Evolutionary conservation across 2,797 vertebrate genomes (phyloP).

Genomic region (Mormyrops boulengeri): DNA sequence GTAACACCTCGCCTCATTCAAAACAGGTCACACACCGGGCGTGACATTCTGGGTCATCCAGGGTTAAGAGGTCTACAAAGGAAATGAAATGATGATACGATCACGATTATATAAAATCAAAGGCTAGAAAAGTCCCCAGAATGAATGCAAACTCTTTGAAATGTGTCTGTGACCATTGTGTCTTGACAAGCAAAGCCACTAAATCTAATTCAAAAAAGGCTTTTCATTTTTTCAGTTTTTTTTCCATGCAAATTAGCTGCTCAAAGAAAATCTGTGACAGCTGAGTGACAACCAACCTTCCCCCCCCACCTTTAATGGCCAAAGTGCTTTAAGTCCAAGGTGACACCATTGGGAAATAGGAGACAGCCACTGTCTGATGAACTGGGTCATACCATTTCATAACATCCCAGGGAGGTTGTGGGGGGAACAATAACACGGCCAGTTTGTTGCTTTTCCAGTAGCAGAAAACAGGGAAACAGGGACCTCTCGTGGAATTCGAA

Average conservation of each 20-base stretch:
- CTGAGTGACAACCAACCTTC: neutral
- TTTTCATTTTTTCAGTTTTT: neutral
- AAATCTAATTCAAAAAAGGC: neutral
- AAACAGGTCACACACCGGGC: neutral
- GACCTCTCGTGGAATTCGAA: neutral
- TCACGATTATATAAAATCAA: neutral
- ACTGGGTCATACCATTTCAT: neutral
- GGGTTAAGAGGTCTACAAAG: neutral
- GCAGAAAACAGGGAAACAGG: neutral
- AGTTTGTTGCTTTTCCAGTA: neutral
- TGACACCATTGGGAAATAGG: neutral
- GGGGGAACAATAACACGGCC: neutral
- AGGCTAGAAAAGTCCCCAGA: neutral
- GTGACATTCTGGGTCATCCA: neutral
- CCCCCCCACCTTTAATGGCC: neutral
- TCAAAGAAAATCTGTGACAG: neutral
- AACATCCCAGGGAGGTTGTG: neutral
- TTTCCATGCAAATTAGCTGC: neutral
- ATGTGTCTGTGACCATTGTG: neutral
- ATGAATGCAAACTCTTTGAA: neutral
- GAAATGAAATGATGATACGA: neutral
- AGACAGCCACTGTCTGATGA: neutral
- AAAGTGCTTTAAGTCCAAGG: neutral
- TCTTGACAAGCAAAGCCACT: neutral
- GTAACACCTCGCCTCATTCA: neutral